A percentile compares a stretch with the other conserved stretches of the same genome.
phyloP scores from a whole-genome alignment of 2,888 invertebrate genomes.

The Magallana nippona region DNA sequence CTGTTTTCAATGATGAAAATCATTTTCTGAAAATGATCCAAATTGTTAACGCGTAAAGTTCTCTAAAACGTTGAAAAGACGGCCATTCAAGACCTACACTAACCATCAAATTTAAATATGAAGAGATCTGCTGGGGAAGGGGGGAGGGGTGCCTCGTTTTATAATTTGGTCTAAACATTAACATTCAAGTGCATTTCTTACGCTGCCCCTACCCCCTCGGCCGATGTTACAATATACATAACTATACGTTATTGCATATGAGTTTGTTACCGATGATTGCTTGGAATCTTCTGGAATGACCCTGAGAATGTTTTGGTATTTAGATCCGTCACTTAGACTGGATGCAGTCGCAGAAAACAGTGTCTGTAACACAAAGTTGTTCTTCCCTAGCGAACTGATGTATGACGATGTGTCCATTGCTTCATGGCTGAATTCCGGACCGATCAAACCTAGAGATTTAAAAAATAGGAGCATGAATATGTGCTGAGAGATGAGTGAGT shows the following conservation, averaged over 20 bases:
- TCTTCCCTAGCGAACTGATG: conserved; percentile 41
- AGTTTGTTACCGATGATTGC: conserved; percentile 55
- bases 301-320: conserved; percentile 56
- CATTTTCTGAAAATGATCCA: conserved; percentile 27
- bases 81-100: no score
- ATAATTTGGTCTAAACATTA: no score
- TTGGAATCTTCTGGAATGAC: conserved; percentile 57
- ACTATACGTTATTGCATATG: not conserved
- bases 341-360: conserved; percentile 56
- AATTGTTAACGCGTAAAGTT: no score
- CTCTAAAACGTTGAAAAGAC: conserved; percentile 37
- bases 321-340: conserved; percentile 45
- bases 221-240: not conserved
- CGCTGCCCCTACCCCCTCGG: no score
- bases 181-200: not conserved
- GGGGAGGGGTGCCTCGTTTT: no score
- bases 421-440: conserved; percentile 47
- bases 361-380: conserved; percentile 51
- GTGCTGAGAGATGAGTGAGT: no score
- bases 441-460: conserved; percentile 17
- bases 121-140: no score
- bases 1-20: not conserved
- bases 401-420: conserved; percentile 38
- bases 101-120: no score
- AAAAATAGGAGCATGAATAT: not conserved